Percentiles rank a stretch among this genome's conserved stretches.
Evolutionary conservation across 1,140 invertebrate species (phyloP).

Genomic region (Lithobius niger): DNA sequence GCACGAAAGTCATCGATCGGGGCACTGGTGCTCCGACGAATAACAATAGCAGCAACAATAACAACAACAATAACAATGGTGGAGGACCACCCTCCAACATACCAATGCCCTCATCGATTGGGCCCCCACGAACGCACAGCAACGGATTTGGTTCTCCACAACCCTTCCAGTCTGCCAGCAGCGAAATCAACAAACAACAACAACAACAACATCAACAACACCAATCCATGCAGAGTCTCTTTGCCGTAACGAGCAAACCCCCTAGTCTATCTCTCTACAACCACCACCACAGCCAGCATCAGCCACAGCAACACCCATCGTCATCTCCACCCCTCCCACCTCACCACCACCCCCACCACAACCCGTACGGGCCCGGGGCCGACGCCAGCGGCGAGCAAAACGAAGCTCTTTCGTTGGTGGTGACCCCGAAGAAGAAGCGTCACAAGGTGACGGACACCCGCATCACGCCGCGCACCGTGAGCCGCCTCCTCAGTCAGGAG

Average conservation of each 20-base stretch:
- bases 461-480: conserved; percentile 79
- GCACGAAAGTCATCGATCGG: conserved; percentile 59
- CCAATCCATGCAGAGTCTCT: neutral
- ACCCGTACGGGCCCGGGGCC: conserved; percentile 5
- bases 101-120: neutral
- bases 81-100: neutral
- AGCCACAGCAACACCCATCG: too few species aligned
- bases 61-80: neutral
- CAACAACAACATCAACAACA: neutral
- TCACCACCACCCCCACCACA: conserved; percentile 16
- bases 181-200: neutral
- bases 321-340: neutral
- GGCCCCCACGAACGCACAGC: too few species aligned
- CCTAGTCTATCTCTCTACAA: neutral
- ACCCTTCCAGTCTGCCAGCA: neutral
- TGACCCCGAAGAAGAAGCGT: conserved; percentile 86
- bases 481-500: conserved; percentile 53
- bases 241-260: neutral
- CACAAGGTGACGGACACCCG: conserved; percentile 93
- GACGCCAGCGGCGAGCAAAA: conserved; percentile 61
- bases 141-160: neutral
- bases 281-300: too few species aligned
- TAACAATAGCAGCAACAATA: neutral
- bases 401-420: conserved; percentile 82
- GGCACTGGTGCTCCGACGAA: conserved; percentile 26